A percentile compares a stretch with the other conserved stretches of the same genome.
Evolutionary conservation across 2,888 invertebrate genomes (phyloP).

Genomic region (Lochmaea crataegi): DNA sequence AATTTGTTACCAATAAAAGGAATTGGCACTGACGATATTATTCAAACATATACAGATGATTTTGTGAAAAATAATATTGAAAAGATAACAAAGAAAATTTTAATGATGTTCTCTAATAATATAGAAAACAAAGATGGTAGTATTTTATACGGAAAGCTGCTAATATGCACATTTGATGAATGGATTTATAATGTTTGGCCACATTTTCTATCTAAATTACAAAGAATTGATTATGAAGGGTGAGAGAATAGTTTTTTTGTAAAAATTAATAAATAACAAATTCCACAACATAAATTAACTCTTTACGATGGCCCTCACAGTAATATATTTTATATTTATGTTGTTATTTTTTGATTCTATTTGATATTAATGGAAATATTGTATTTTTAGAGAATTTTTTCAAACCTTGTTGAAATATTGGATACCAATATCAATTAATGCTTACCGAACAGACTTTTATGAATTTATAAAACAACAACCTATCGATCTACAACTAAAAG

Average conservation of each 20-base stretch:
- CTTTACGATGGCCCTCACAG: too few species aligned
- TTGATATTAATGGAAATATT: too few species aligned
- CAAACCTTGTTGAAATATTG: constrained; percentile 55
- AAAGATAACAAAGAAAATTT: constrained; percentile 43
- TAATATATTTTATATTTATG: background rate
- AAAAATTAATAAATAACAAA: too few species aligned
- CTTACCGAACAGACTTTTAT: constrained; percentile 49
- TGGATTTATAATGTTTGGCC: constrained; percentile 50
- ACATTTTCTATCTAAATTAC: constrained; percentile 40
- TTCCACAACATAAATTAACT: too few species aligned
- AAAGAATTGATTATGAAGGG: constrained; percentile 49
- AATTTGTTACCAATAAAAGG: constrained; percentile 47
- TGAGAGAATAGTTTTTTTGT: constrained; percentile 37
- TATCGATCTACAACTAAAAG: constrained; percentile 46
- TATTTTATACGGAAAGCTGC: constrained; percentile 48
- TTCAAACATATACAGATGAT: constrained; percentile 38
- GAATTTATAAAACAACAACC: constrained; percentile 42
- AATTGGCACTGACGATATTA: constrained; percentile 46
- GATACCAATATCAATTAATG: constrained; percentile 49
- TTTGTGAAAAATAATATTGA: constrained; percentile 30
- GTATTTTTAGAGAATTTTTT: constrained; percentile 53
- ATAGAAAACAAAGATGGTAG: constrained; percentile 53
- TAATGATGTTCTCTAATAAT: constrained; percentile 51
- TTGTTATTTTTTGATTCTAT: background rate
- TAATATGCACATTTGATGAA: constrained; percentile 47